phyloP scores from a whole-genome alignment of 2,113 vertebrate genomes.

The Neotoma lepida region DNA sequence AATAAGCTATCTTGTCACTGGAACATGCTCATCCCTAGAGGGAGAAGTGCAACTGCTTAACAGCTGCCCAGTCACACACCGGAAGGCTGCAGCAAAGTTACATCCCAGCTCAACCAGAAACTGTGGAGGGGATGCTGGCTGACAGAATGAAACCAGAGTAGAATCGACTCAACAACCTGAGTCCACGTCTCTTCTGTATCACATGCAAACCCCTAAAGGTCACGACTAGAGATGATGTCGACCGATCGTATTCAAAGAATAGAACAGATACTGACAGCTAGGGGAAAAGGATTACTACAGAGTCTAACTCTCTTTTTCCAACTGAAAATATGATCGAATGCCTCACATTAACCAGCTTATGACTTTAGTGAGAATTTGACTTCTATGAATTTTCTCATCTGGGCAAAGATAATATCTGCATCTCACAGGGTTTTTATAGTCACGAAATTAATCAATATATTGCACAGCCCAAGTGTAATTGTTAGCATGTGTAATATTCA shows the following conservation, averaged over 20 bases:
- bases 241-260: slow-evolving; percentile 8
- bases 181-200: background rate
- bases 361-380: slow-evolving; percentile 40
- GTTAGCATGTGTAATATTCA: slow-evolving; percentile 32
- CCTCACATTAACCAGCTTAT: slow-evolving; percentile 16
- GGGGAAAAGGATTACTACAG: slow-evolving; percentile 3
- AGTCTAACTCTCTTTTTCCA: background rate
- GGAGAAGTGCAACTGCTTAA: slow-evolving; percentile 4
- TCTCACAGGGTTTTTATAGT: slow-evolving; percentile 22
- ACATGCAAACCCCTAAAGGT: slow-evolving; percentile 10
- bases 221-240: background rate
- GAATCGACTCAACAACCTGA: slow-evolving; percentile 32
- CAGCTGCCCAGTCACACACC: slow-evolving; percentile 60
- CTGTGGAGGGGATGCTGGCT: background rate
- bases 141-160: background rate
- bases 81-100: slow-evolving; percentile 24
- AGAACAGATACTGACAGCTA: background rate
- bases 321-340: slow-evolving; percentile 1
- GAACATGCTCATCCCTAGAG: slow-evolving; percentile 46
- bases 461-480: background rate
- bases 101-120: slow-evolving; percentile 48
- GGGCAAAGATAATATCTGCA: slow-evolving; percentile 37
- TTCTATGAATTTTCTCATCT: slow-evolving; percentile 69
- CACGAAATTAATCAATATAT: slow-evolving; percentile 61
- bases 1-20: slow-evolving; percentile 46